phyloP scores from a whole-genome alignment of 2,888 invertebrate species.

The Neoitamus cyanurus region DNA sequence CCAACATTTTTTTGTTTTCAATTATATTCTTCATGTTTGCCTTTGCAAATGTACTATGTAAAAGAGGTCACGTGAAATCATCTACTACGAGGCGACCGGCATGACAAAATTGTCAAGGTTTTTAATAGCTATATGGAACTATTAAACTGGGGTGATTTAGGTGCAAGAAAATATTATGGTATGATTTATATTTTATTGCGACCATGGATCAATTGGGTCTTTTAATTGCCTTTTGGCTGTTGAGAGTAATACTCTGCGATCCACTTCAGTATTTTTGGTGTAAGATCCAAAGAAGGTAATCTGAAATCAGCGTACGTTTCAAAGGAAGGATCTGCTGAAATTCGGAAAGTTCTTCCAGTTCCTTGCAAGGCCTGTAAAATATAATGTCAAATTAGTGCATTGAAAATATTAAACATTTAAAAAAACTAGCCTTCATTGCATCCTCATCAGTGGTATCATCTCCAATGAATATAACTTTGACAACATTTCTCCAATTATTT shows the following conservation, averaged over 20 bases:
- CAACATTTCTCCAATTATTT: conserved; percentile 70
- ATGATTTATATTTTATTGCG: not conserved
- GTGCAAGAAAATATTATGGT: no score
- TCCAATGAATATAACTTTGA: conserved; percentile 84
- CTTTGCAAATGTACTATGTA: no score
- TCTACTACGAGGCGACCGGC: no score
- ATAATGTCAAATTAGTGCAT: not conserved
- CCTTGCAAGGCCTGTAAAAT: conserved; percentile 73
- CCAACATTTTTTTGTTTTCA: no score
- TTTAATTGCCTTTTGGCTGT: not conserved
- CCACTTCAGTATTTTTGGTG: conserved; percentile 78
- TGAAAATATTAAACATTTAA: not conserved
- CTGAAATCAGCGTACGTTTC: conserved; percentile 78
- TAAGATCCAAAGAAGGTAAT: conserved; percentile 76
- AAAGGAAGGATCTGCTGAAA: conserved; percentile 75
- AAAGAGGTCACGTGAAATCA: no score
- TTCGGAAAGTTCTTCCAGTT: conserved; percentile 80
- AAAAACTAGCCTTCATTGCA: conserved; percentile 78
- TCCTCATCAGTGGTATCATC: conserved; percentile 92
- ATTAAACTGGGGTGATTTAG: no score
- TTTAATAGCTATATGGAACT: no score
- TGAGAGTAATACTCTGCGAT: conserved; percentile 63
- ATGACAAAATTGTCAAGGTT: no score
- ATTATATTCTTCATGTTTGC: no score
- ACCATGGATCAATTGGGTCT: not conserved